Base-by-base conservation (phyloP, 1,140 invertebrate genomes). In the Drosophila ohnishii region DNA sequence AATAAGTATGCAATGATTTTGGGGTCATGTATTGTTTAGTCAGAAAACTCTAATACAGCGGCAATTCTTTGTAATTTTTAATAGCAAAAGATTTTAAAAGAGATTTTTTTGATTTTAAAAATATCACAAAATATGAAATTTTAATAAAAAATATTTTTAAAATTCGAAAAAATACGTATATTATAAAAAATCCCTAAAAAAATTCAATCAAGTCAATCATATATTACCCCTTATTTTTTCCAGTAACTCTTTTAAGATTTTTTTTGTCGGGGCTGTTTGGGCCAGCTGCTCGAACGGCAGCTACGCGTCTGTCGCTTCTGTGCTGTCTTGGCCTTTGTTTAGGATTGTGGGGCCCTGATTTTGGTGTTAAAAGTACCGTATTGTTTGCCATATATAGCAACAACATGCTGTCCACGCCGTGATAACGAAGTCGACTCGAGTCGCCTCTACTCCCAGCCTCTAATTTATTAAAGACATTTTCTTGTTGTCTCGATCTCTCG, bases 341-440 rank as follows among this genome's bases (percentile, higher is more conserved):
- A 63, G 67, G 60, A 71, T 72, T 70, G 66, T 58, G 57, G 75
- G 65, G 55, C 67, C 66, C 61, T 83, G 65, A 83, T 80, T 88
- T 65, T 87, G 84, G 84, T 88, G 84, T 88, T 84, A 88, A 88
- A 88, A 88, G 84, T 88, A 88, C 84, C 84, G 84, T 88, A 88
- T 80, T 88, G 84, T 84, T 88, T 88, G 85, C 84, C 84, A 80
- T 88, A 80, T 83, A 87, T 60, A 73, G 57, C 50, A 75, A 61
- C 57, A 83, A 60, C 75, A 66, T 80, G 80, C 75, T 77, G 67
- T 69, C 63, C 55, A 45, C 30, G 58, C 78, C 28, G 62, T 71
- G 74, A 85, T 81, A 80, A 86, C 62, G 64, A 67, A 63, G 37
- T 55, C 55, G 50, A 39, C 48, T 61, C 32, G n/a, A 50, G n/a